Percentiles rank a stretch among this genome's conserved stretches.
phyloP scores from a whole-genome alignment of 2,113 vertebrate genomes.

The Turnix velox region DNA sequence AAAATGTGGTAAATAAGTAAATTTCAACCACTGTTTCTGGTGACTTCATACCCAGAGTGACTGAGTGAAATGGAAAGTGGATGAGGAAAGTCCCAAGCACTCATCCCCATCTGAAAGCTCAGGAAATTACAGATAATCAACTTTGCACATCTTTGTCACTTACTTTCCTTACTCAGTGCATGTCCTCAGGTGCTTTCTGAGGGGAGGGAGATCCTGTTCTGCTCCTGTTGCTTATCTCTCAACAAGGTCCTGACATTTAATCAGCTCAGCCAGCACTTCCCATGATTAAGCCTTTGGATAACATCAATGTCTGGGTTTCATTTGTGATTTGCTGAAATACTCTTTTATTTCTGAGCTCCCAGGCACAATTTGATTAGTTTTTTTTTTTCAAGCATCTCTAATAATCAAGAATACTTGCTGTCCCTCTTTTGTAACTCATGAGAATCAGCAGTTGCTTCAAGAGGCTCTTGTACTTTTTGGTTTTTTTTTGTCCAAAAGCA shows the following conservation, averaged over 20 bases:
- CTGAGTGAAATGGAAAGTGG: background rate
- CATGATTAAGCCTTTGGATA: background rate
- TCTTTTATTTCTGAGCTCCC: background rate
- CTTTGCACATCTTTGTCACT: background rate
- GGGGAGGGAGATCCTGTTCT: background rate
- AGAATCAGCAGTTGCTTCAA: background rate
- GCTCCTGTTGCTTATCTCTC: background rate
- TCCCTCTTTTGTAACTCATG: accelerated
- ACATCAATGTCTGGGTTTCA: background rate
- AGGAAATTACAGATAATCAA: background rate
- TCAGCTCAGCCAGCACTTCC: background rate
- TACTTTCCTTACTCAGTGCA: accelerated
- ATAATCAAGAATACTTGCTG: background rate
- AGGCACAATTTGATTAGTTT: background rate
- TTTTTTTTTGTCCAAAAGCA: background rate
- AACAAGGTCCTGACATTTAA: background rate
- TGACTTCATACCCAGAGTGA: background rate
- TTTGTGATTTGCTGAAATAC: background rate
- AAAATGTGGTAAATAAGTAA: background rate
- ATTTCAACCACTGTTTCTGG: background rate
- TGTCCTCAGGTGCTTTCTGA: background rate
- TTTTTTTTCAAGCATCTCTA: background rate
- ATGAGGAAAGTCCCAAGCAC: background rate
- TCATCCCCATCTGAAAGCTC: background rate
- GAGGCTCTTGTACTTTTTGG: accelerated